phyloP scores from a whole-genome alignment of 2,113 vertebrate species.

The Dicerorhinus sumatrensis region DNA sequence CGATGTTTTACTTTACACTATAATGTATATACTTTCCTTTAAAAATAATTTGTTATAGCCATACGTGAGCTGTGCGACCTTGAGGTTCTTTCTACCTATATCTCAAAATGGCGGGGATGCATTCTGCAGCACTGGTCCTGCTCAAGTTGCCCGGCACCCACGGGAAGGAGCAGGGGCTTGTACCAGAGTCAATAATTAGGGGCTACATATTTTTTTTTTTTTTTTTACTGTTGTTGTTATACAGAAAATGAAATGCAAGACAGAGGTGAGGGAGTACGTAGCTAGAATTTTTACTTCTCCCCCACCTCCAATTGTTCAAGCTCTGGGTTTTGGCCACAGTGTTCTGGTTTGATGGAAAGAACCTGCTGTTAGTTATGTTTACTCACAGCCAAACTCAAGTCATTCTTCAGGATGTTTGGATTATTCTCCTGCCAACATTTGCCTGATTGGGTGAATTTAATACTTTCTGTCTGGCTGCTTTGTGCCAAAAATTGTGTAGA shows the following conservation, averaged over 20 bases:
- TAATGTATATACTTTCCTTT: not conserved
- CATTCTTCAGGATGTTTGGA: not conserved
- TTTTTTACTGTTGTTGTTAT: not conserved
- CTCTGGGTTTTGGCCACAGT: not conserved
- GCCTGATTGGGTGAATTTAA: not conserved
- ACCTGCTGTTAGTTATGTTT: not conserved
- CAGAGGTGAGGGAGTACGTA: not conserved
- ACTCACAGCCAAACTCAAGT: constrained; percentile 12
- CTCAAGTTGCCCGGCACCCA: not conserved
- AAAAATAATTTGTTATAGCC: not conserved
- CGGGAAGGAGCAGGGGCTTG: not conserved
- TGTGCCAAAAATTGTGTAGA: not conserved
- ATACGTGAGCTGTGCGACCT: not conserved
- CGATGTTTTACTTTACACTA: not conserved
- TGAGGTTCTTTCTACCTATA: not conserved
- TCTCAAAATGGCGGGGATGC: not conserved
- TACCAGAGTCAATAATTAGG: not conserved
- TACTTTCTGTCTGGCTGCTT: not conserved
- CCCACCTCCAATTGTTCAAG: not conserved
- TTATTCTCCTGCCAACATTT: not conserved
- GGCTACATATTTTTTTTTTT: not conserved
- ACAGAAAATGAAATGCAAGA: not conserved
- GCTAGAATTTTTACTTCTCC: not conserved
- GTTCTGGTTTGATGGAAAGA: not conserved
- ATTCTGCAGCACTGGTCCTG: not conserved